Evolutionary conservation across 1,140 invertebrate species (phyloP).

Genomic region (Aricia agestis): DNA sequence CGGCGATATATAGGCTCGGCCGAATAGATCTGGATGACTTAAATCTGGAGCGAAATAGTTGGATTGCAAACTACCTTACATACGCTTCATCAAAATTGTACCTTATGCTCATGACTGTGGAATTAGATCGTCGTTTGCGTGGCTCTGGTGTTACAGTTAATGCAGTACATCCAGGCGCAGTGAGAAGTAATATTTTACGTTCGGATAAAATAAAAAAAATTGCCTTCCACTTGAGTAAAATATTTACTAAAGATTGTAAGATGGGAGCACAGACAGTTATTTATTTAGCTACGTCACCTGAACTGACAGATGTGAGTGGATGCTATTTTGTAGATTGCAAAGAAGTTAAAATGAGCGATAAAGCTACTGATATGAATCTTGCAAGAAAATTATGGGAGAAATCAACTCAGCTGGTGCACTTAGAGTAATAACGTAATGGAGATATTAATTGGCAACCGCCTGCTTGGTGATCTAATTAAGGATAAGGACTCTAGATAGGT

Average conservation of each 20-base stretch:
- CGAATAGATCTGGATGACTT: conserved; percentile 85
- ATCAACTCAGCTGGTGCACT: conserved; percentile 56
- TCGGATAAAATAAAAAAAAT: background rate
- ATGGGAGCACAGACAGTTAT: conserved; percentile 79
- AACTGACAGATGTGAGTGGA: conserved; percentile 75
- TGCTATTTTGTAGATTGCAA: conserved; percentile 78
- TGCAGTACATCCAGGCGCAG: conserved; percentile 86
- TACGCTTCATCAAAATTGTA: conserved; percentile 85
- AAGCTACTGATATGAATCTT: conserved; percentile 46
- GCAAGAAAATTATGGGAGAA: conserved; percentile 65
- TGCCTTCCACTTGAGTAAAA: background rate
- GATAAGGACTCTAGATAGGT: background rate
- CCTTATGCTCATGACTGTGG: conserved; percentile 88
- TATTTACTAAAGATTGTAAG: conserved; percentile 28
- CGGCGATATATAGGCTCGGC: conserved; percentile 82
- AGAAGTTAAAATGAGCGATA: conserved; percentile 32
- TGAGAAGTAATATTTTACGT: conserved; percentile 37
- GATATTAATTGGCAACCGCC: background rate
- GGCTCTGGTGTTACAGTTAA: conserved; percentile 86
- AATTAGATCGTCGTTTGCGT: conserved; percentile 84
- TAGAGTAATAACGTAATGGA: conserved; percentile 15
- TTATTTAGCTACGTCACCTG: conserved; percentile 76
- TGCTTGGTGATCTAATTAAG: background rate
- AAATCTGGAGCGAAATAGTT: conserved; percentile 72
- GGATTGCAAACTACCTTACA: background rate